Conservation (phyloP, 2,888 invertebrate species). For the Glyphotaelius pellucidus region DNA sequence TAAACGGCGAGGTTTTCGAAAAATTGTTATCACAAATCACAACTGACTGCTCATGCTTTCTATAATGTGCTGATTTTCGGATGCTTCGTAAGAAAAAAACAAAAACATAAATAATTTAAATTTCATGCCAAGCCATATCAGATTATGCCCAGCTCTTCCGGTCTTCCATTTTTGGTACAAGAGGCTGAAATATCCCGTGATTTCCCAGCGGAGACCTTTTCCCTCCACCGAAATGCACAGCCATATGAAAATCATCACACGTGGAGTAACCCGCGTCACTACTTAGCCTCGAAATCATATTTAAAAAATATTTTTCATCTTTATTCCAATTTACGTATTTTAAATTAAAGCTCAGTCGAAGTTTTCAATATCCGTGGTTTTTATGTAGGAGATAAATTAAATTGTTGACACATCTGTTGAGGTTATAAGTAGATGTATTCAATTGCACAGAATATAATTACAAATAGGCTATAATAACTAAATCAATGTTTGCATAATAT, state of each 20-base stretch:
- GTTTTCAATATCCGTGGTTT: neutral
- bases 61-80: neutral
- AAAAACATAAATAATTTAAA: neutral
- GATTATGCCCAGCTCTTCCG: neutral
- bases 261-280: neutral
- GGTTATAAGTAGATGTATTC: neutral
- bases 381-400: neutral
- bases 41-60: neutral
- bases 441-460: no score
- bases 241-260: slow-evolving; percentile 9
- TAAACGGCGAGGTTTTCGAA: neutral
- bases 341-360: neutral
- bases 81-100: neutral
- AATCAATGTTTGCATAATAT: no score
- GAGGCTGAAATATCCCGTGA: neutral
- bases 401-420: neutral
- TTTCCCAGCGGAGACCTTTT: slow-evolving; percentile 8
- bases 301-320: neutral
- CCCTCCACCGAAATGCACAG: slow-evolving; percentile 19
- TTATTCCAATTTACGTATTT: neutral
- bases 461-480: no score
- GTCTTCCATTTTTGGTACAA: neutral
- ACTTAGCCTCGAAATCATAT: neutral
- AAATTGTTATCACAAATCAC: neutral
- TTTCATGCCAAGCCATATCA: neutral